A percentile compares a stretch with the other conserved stretches of the same genome.
These are phyloP conservation scores for Trisateles emortualis DNA, from an alignment of 2,888 invertebrate genomes.

Conservation along the genomic window DNA sequence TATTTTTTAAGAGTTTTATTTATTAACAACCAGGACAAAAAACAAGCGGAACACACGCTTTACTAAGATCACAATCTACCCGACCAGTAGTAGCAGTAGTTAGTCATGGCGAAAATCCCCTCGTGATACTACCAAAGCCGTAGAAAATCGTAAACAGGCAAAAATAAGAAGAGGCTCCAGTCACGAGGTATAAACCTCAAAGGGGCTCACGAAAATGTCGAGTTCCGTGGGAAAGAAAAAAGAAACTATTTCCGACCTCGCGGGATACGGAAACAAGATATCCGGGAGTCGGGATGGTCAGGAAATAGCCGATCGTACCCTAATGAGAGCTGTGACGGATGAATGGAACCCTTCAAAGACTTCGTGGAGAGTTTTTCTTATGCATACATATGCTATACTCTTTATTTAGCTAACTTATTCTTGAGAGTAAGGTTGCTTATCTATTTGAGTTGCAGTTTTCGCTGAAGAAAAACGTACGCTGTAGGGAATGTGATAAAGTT, in stretches of 20 bases:
- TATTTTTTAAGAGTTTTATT: background rate
- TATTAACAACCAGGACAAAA: background rate
- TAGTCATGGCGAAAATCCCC: slow-evolving; percentile 22
- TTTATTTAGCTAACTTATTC: too few relatives aligned
- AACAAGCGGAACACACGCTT: background rate
- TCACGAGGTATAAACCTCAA: slow-evolving; percentile 38
- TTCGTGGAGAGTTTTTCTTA: slow-evolving; percentile 4
- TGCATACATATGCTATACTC: too few relatives aligned
- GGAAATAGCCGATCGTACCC: slow-evolving; percentile 69
- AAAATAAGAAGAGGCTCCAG: slow-evolving; percentile 29
- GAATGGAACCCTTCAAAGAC: slow-evolving; percentile 26
- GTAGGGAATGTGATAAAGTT: too few relatives aligned
- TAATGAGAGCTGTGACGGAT: slow-evolving; percentile 65
- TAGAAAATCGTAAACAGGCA: slow-evolving; percentile 40
- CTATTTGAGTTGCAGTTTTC: slow-evolving; percentile 12
- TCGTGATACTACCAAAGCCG: slow-evolving; percentile 20
- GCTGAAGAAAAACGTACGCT: too few relatives aligned
- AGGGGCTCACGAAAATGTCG: slow-evolving; percentile 34
- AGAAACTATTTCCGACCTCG: slow-evolving; percentile 61
- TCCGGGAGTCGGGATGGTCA: slow-evolving; percentile 58
- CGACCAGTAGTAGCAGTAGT: background rate
- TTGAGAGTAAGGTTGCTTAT: slow-evolving; percentile 2
- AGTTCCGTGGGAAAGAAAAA: slow-evolving; percentile 47
- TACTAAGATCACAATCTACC: background rate
- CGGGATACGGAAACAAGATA: slow-evolving; percentile 63